Conservation (phyloP, 2,888 invertebrate species). For the Acheta domesticus region DNA sequence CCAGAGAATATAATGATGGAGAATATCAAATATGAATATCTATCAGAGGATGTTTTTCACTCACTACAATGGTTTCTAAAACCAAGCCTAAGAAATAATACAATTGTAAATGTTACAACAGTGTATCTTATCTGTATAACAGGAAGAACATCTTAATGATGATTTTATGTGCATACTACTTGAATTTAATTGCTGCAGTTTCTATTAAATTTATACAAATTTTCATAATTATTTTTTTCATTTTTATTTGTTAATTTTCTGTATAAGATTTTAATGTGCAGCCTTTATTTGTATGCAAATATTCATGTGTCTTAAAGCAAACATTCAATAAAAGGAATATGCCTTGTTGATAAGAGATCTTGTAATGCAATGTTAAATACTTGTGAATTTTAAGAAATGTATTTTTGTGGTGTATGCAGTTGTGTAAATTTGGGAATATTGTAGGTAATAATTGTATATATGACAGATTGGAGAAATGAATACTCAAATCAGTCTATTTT, state of each 20-base stretch:
- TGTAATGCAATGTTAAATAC: background rate
- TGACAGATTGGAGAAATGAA: background rate
- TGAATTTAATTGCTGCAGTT: no score
- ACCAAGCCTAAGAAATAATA: no score
- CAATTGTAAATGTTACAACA: no score
- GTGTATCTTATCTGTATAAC: no score
- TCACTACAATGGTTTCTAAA: no score
- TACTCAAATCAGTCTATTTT: background rate
- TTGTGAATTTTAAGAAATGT: slow-evolving; percentile 5
- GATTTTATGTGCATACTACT: no score
- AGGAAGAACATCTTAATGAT: no score
- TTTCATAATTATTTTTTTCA: background rate
- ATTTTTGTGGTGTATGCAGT: background rate
- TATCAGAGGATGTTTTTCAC: no score
- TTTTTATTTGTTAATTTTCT: background rate
- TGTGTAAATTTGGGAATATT: background rate
- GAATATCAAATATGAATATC: no score
- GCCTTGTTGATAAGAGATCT: background rate
- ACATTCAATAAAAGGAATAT: slow-evolving; percentile 7
- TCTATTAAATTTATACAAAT: background rate
- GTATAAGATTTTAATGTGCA: background rate
- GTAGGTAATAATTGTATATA: background rate
- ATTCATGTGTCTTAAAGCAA: background rate
- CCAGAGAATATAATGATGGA: no score
- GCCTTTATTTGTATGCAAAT: background rate